phyloP scores from a whole-genome alignment of 2,113 vertebrate species.

The Epinephelus moara region DNA sequence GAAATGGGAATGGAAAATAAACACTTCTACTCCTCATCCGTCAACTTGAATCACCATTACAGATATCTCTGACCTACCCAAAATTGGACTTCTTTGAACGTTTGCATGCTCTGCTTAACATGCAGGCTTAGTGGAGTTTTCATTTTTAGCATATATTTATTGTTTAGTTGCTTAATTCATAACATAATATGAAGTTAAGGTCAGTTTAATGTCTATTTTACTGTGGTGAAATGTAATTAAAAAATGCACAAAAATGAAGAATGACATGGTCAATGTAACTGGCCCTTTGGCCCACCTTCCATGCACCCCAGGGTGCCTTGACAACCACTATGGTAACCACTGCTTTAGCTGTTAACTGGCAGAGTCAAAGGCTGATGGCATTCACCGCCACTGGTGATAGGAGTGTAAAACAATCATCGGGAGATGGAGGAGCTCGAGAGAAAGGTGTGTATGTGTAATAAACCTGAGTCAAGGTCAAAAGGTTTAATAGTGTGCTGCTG shows the following conservation, averaged over 20 bases:
- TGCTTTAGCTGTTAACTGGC: background rate
- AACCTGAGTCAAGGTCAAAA: background rate
- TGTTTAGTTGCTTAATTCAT: no score
- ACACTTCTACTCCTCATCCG: no score
- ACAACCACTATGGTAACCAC: background rate
- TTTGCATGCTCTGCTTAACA: no score
- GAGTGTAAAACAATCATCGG: background rate
- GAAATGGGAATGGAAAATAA: no score
- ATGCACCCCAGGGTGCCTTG: background rate
- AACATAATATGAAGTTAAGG: no score
- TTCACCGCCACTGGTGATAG: background rate
- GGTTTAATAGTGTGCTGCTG: background rate
- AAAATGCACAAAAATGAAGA: background rate
- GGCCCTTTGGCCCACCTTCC: background rate
- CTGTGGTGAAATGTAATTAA: background rate
- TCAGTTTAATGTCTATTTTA: background rate
- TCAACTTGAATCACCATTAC: no score
- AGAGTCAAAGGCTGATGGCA: background rate
- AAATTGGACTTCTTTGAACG: no score
- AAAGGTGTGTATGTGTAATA: conserved; percentile 3
- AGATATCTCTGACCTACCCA: no score
- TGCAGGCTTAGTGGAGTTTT: no score
- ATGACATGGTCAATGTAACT: background rate
- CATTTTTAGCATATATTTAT: no score
- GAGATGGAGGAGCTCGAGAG: background rate